Evolutionary conservation across 1,140 invertebrate genomes (phyloP), one percentile per base, ranked within the genome.

Genomic region (Tetranychus cinnabarinus): DNA sequence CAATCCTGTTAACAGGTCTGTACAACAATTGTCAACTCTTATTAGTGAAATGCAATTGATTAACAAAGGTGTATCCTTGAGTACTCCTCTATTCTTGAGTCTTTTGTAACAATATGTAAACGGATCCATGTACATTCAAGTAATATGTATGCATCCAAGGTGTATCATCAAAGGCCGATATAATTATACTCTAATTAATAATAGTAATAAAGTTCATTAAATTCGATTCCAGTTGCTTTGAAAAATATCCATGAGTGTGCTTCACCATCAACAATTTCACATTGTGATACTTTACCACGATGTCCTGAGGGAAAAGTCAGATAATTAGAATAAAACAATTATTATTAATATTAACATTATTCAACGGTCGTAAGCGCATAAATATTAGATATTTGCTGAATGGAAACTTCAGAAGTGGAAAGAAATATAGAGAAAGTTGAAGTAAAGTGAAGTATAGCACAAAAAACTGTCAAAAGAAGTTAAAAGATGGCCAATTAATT

Each of bases 171-270:
- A 23, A 23, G 23, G 23, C 23, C 23, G 23, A 23, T 23, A 42
- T 10, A 42, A 42, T 42, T 10, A 42, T 5, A 42, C 39, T 42
- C 39, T 42, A 42, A 42, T 10, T 42, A 65, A 57, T 65, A 65
- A 46, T 64, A 65, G 36, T 65, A 65, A 52, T 65, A 63, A 37
- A 65, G 52, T 62, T 65, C 64, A 58, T 63, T 65, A 46, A 65
- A 65, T 57, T 65, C 64, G n/a, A 61, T 55, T 2, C 34, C 54
- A 31, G 23, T 61, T 15, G 59, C 61, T 37, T 63, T 63, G 39
- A 46, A 61, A 56, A 65, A 65, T 12, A 61, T n/a, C 64, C 64
- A 65, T 33, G 55, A 59, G 6, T 60, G 65, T 8, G 52, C 59
- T 60, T 65, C 64, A 33, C 59, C 59, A 46, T 65, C 64, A 7